Base-by-base conservation (phyloP, 2,888 invertebrate species). In the Ferdinandea cuprea region DNA sequence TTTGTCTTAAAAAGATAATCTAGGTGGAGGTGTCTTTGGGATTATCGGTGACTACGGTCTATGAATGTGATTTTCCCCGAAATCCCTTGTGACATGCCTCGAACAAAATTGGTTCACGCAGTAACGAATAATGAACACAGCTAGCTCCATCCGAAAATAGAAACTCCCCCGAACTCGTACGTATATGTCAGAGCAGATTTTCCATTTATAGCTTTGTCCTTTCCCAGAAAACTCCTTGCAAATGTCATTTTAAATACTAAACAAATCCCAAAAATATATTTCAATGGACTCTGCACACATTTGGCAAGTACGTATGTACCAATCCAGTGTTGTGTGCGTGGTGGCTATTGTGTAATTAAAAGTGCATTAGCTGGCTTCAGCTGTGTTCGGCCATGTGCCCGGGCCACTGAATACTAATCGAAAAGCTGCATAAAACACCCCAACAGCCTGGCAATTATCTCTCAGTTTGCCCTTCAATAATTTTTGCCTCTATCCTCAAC, bases 331-430 rank as follows among this genome's bases (percentile, higher is more conserved):
- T 9, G 3, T 3, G n/a, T 17, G 3, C 42, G 7, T 17, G 8
- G 1, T 17, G 35, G n/a, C n/a, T 28, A 21, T 48, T 54, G 11
- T 46, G 80, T 76, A 71, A 81, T 81, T 81, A 76, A 81, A 76
- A 76, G 44, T 54, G 59, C 80, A 74, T 76, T 74, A 80, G 74
- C 50, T 30, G 1, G 28, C 42, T 30, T 30, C 28, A 37, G 30
- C 42, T 28, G 4, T 32, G 63, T 25, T 42, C 32, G 32, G 32
- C 35, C 65, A 52, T 59, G 44, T 50, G 61, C 30, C n/a, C n/a
- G n/a, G n/a, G n/a, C n/a, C n/a, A 35, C 37, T 48, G 74, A 42
- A 68, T 68, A n/a, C 37, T 11, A 63, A 74, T 73, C 68, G 54
- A 42, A 48, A 30, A 25, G 11, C 19, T 28, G 28, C 19, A 48